phyloP scores from a whole-genome alignment of 2,797 vertebrate genomes.

The Distichodus sexfasciatus region DNA sequence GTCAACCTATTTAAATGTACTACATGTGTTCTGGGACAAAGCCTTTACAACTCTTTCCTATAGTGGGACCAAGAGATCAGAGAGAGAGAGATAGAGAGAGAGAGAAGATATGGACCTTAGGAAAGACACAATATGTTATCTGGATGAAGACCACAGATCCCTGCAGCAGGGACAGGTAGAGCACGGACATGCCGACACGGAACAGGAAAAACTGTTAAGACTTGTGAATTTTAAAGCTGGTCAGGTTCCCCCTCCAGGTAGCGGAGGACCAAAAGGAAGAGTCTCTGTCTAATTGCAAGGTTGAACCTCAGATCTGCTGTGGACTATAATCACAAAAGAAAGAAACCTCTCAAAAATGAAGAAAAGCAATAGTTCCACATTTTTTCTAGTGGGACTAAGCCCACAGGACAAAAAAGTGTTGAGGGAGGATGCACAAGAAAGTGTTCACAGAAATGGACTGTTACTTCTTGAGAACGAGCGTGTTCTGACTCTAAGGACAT shows the following conservation, averaged over 20 bases:
- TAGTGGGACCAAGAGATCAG: constrained; percentile 73
- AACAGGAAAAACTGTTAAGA: constrained; percentile 57
- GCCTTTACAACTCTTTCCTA: constrained; percentile 76
- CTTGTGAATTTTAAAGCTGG: constrained; percentile 71
- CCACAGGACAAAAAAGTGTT: constrained; percentile 66
- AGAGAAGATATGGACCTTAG: constrained; percentile 73
- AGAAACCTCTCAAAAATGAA: constrained; percentile 66
- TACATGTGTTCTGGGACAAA: constrained; percentile 68
- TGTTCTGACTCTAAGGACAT: constrained; percentile 50
- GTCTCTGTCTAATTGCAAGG: constrained; percentile 57
- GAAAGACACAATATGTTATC: constrained; percentile 64
- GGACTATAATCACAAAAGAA: constrained; percentile 72
- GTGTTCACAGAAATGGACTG: constrained; percentile 54
- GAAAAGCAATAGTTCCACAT: constrained; percentile 61
- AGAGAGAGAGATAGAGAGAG: constrained; percentile 72
- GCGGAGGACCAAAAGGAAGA: constrained; percentile 67
- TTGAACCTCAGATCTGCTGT: constrained; percentile 81
- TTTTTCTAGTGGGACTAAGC: constrained; percentile 47
- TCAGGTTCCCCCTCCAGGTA: constrained; percentile 60
- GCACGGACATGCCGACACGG: constrained; percentile 59
- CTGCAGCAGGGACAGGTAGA: constrained; percentile 75
- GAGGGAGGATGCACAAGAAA: constrained; percentile 71
- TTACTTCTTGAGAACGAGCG: constrained; percentile 67
- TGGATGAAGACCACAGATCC: constrained; percentile 68
- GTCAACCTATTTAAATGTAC: constrained; percentile 54